Conservation (phyloP, 1,140 invertebrate species). For the Zaprionus inermis region DNA sequence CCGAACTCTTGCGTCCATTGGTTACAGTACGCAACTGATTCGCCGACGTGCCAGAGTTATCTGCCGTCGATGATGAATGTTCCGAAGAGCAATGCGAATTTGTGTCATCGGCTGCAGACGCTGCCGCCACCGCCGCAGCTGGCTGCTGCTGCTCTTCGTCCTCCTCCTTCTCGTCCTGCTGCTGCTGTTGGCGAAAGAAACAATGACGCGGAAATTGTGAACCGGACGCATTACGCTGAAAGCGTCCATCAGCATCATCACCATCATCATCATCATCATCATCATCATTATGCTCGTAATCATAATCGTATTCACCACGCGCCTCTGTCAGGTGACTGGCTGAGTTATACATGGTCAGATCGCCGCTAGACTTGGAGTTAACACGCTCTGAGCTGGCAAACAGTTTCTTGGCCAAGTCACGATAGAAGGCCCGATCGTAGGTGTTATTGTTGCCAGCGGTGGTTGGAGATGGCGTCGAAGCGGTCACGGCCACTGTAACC, state of each 20-base stretch:
- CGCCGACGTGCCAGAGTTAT: constrained; percentile 16
- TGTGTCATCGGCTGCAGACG: no score
- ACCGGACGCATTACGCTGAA: constrained; percentile 73
- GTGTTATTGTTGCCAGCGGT: constrained; percentile 62
- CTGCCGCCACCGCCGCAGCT: no score
- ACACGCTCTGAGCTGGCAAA: constrained; percentile 68
- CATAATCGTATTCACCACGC: constrained; percentile 11
- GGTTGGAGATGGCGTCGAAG: constrained; percentile 19
- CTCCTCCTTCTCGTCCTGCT: not conserved
- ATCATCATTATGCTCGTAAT: not conserved
- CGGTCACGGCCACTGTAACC: not conserved
- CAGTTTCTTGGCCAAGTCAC: constrained; percentile 66
- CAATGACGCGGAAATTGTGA: constrained; percentile 80
- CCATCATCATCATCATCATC: constrained; percentile 8
- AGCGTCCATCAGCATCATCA: constrained; percentile 46
- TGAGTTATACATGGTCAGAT: constrained; percentile 79
- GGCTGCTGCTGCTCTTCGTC: constrained; percentile 15
- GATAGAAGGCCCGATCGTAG: constrained; percentile 81
- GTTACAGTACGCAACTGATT: constrained; percentile 52
- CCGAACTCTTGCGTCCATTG: constrained; percentile 59
- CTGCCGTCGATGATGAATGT: constrained; percentile 32
- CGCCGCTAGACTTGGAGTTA: constrained; percentile 81
- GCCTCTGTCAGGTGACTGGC: constrained; percentile 56
- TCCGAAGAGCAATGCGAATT: constrained; percentile 56
- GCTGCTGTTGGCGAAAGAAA: constrained; percentile 67